These are phyloP conservation scores for Stercorarius parasiticus DNA, from an alignment of 2,113 vertebrate genomes.

Conservation along the genomic window DNA sequence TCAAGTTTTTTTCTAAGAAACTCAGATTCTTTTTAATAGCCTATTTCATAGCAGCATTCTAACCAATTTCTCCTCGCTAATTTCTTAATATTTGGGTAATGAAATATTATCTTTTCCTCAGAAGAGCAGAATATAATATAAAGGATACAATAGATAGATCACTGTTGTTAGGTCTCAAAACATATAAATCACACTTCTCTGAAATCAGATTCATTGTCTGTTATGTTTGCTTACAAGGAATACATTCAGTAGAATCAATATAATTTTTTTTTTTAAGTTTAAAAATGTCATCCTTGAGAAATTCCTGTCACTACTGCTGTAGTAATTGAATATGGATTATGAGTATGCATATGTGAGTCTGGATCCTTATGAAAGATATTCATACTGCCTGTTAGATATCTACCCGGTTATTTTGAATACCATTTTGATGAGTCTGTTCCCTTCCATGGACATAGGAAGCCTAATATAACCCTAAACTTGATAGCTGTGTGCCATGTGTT, in stretches of 20 bases:
- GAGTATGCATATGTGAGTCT: neutral
- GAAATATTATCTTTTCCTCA: neutral
- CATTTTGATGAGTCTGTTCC: neutral
- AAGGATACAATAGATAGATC: neutral
- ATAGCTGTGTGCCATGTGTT: neutral
- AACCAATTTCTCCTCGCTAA: neutral
- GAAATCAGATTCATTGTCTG: neutral
- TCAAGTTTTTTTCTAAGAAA: neutral
- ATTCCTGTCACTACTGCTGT: neutral
- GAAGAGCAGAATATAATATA: neutral
- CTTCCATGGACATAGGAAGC: neutral
- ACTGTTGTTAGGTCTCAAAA: neutral
- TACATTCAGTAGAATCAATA: neutral
- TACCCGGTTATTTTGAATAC: neutral
- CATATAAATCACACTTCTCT: neutral
- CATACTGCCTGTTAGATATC: neutral
- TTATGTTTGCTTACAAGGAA: neutral
- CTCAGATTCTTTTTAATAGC: neutral
- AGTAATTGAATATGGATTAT: neutral
- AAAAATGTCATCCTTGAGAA: neutral
- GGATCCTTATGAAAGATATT: neutral
- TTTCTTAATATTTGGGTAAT: neutral
- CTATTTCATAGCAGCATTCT: neutral
- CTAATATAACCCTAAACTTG: neutral
- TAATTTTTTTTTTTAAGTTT: neutral